phyloP scores from a whole-genome alignment of 2,113 vertebrate species.

The Anhinga anhinga region DNA sequence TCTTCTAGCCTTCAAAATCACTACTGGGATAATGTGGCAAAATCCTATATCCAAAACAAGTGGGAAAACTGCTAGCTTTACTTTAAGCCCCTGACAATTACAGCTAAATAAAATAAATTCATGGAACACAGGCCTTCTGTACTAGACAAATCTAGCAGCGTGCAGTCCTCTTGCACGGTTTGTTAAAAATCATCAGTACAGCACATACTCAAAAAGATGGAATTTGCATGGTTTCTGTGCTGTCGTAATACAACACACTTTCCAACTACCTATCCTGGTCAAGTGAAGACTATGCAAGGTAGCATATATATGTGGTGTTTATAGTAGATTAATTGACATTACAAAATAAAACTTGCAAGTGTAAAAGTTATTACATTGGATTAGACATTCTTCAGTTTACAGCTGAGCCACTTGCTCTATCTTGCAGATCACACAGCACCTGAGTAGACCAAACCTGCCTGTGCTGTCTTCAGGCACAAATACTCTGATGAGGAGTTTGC shows the following conservation, averaged over 20 bases:
- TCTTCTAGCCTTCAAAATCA: neutral
- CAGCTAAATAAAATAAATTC: neutral
- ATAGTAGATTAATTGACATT: neutral
- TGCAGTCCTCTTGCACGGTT: neutral
- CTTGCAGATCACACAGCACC: neutral
- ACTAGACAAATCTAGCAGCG: neutral
- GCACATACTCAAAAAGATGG: neutral
- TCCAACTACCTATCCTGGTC: neutral
- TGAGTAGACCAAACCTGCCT: neutral
- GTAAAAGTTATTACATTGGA: neutral
- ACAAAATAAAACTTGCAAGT: neutral
- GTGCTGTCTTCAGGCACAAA: neutral
- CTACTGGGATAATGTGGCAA: neutral
- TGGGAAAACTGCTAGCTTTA: neutral
- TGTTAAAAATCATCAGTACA: neutral
- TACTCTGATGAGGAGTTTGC: neutral
- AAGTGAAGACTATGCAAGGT: neutral
- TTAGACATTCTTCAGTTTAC: neutral
- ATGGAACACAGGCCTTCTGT: neutral
- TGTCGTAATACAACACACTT: neutral
- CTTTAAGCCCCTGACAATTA: neutral
- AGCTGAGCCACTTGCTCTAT: neutral
- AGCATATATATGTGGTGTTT: neutral
- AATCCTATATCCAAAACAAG: neutral
- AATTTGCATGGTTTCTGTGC: neutral